These are phyloP conservation scores for Paracanthobrama guichenoti DNA, from an alignment of 2,113 vertebrate genomes.

Conservation along the genomic window DNA sequence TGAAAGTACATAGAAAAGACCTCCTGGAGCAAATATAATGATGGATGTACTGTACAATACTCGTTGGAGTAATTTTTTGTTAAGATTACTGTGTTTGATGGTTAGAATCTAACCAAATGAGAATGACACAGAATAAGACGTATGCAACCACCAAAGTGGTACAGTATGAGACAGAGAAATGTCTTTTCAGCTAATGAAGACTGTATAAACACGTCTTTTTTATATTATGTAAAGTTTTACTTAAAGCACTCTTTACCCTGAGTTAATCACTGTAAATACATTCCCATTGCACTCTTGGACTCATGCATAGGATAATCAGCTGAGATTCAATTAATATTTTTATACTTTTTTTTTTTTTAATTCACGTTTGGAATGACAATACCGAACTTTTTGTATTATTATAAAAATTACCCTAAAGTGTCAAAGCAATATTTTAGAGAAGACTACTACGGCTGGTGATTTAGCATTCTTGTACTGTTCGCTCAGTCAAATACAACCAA, in stretches of 20 bases:
- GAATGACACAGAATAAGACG: conserved; percentile 54
- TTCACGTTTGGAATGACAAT: conserved; percentile 50
- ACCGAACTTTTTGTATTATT: conserved; percentile 61
- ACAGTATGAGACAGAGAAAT: conserved; percentile 62
- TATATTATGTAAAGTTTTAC: conserved; percentile 31
- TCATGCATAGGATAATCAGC: conserved; percentile 70
- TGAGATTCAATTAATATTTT: conserved; percentile 70
- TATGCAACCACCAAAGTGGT: conserved; percentile 60
- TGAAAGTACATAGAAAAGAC: neutral
- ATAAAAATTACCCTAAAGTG: conserved; percentile 54
- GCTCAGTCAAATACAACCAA: conserved; percentile 40
- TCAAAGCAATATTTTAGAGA: conserved; percentile 68
- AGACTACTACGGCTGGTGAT: conserved; percentile 39
- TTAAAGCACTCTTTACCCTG: conserved; percentile 54
- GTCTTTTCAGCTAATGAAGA: conserved; percentile 22
- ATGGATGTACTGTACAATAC: conserved; percentile 63
- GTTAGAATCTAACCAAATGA: conserved; percentile 69
- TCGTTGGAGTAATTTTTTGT: conserved; percentile 55
- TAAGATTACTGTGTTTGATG: conserved; percentile 57
- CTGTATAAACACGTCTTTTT: conserved; percentile 34
- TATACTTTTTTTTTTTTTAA: conserved; percentile 59
- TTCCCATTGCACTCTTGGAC: conserved; percentile 68
- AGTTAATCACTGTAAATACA: conserved; percentile 54
- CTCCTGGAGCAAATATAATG: conserved; percentile 18
- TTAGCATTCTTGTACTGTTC: conserved; percentile 1